A percentile compares a stretch with the other conserved stretches of the same genome.
Evolutionary conservation across 2,797 vertebrate genomes (phyloP).

Genomic region (Danio jaintianensis): DNA sequence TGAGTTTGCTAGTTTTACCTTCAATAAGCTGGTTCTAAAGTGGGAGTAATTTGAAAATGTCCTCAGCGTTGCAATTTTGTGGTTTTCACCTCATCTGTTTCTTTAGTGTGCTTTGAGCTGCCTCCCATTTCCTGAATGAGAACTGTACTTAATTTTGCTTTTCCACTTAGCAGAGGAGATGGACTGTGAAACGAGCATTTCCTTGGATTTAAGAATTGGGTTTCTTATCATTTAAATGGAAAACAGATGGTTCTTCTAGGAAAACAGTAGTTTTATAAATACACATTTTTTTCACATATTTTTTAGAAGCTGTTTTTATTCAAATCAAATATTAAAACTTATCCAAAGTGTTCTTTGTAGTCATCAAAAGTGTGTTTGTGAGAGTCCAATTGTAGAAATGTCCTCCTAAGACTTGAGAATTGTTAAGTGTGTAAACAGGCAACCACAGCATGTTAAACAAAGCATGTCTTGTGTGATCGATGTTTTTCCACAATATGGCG

Average conservation of each 20-base stretch:
- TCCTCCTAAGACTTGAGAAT: neutral
- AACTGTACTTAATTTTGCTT: slow-evolving; percentile 23
- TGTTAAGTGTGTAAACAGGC: neutral
- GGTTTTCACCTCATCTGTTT: slow-evolving; percentile 46
- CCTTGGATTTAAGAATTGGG: slow-evolving; percentile 9
- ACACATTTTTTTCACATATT: no score
- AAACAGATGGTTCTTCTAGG: neutral
- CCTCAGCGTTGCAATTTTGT: neutral
- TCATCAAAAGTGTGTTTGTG: neutral
- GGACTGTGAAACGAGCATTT: slow-evolving; percentile 35
- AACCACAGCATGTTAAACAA: neutral
- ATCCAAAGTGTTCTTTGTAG: neutral
- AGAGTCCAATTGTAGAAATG: neutral
- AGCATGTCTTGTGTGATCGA: neutral
- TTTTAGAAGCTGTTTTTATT: neutral
- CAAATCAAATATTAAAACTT: neutral
- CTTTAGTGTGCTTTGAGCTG: neutral
- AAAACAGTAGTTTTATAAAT: neutral
- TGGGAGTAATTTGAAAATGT: neutral
- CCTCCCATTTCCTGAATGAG: slow-evolving; percentile 18
- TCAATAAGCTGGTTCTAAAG: neutral
- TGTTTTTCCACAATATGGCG: slow-evolving; percentile 5
- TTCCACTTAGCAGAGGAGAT: neutral
- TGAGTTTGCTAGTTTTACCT: neutral
- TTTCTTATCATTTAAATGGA: slow-evolving; percentile 23